Percentiles rank a stretch among this genome's conserved stretches.
Evolutionary conservation across 2,113 vertebrate species (phyloP).

Genomic region (Campylomormyrus tamandua): DNA sequence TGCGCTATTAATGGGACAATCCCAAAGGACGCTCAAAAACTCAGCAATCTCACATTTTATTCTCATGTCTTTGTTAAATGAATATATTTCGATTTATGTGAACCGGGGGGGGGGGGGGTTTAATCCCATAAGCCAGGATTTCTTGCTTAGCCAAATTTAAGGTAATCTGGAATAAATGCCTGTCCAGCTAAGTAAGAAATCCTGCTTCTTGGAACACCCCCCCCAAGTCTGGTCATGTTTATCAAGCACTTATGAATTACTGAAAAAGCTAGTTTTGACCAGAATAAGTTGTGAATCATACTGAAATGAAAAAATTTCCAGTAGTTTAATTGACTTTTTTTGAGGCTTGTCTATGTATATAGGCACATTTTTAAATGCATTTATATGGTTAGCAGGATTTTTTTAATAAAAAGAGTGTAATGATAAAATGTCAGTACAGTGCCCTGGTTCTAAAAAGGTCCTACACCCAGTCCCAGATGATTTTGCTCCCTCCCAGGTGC

Average conservation of each 20-base stretch:
- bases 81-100: background rate
- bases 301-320: background rate
- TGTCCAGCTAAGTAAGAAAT: no score
- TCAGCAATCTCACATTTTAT: background rate
- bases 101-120: no score
- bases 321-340: background rate
- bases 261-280: background rate
- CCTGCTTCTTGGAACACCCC: no score
- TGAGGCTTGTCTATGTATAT: background rate
- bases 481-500: no score
- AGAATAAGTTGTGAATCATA: background rate
- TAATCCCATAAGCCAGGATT: no score
- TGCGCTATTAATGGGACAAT: background rate
- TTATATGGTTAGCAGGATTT: background rate
- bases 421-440: background rate
- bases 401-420: background rate
- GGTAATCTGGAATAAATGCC: no score
- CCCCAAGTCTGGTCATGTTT: background rate
- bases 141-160: no score
- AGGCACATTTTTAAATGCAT: background rate
- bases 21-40: background rate
- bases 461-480: background rate
- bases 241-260: background rate
- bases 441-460: background rate
- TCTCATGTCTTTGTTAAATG: background rate